phyloP scores from a whole-genome alignment of 2,797 vertebrate species.

The Hydrolagus colliei region DNA sequence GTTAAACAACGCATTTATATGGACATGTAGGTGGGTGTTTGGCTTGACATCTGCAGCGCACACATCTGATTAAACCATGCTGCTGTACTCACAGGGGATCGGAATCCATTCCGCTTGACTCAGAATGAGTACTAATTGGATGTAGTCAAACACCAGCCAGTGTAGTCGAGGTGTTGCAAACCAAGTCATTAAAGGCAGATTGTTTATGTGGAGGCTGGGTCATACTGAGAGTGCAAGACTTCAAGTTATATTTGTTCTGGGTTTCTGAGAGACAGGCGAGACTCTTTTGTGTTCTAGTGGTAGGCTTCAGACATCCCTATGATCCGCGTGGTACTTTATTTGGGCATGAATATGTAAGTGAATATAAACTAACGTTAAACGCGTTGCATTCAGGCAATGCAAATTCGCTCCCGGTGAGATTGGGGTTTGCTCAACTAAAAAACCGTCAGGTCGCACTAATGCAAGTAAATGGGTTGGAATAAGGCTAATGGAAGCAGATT shows the following conservation, averaged over 20 bases:
- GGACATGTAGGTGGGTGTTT: slow-evolving; percentile 19
- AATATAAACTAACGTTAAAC: too few species aligned
- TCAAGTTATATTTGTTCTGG: not conserved
- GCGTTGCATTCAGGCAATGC: too few species aligned
- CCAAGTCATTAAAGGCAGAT: slow-evolving; percentile 16
- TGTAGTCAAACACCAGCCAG: slow-evolving; percentile 8
- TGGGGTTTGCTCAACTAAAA: not conserved
- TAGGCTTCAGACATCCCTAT: too few species aligned
- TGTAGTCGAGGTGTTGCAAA: slow-evolving; percentile 18
- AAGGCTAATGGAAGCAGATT: not conserved
- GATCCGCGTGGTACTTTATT: too few species aligned
- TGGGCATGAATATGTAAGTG: too few species aligned
- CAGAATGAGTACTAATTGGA: slow-evolving; percentile 7
- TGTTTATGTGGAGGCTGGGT: not conserved
- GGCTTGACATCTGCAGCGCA: slow-evolving; percentile 24
- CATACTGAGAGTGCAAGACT: not conserved
- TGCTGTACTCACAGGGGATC: slow-evolving; percentile 10
- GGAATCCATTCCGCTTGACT: slow-evolving; percentile 13
- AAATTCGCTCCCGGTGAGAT: not conserved
- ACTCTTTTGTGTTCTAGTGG: too few species aligned
- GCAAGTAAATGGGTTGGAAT: not conserved
- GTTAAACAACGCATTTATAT: slow-evolving; percentile 10
- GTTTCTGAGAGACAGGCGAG: not conserved
- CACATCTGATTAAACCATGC: slow-evolving; percentile 20
- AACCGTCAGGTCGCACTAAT: not conserved